Evolutionary conservation across 2,113 vertebrate genomes (phyloP), one percentile per base, ranked within the genome.

Genomic region (Urocolius indicus): DNA sequence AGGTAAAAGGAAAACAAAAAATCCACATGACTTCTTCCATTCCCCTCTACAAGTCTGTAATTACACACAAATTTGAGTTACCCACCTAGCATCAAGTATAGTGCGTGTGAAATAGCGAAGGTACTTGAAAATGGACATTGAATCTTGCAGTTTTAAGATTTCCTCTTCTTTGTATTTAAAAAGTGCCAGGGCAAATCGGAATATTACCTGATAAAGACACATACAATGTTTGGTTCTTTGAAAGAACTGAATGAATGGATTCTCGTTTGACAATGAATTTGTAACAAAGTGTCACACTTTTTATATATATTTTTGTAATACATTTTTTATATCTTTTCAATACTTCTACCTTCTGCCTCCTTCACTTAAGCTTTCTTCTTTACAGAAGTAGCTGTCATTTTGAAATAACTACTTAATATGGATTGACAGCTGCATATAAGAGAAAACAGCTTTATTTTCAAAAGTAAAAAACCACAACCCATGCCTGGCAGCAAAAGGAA

Each of bases 111-210:
- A 99, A 80, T 98, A 98, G 7, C 99, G 95, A 32, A 99, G 98
- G 88, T 99, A 99, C 97, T 99, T 99, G 97, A 99, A 99, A 91
- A 99, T 99, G 89, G 99, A 97, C 87, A 99, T 99, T 0, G 99
- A 97, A 77, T 99, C 99, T 48, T 99, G 98, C 69, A 99, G 68
- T 82, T 99, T 99, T 59, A 99, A 91, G 95, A 99, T 99, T 90
- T 99, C 99, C 43, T 99, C 99, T 88, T 99, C 99, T 97, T 99
- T 99, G 97, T 98, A 99, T 82, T 99, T 99, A 92, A 99, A 99
- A 78, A 99, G 98, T 3, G 99, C 99, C 62, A 99, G 97, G 49
- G 99, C 99, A 49, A 98, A 99, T 43, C 99, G 98, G 96, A 99
- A 99, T 80, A 99, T 99, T 67, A 99, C 99, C 99, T 99, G 41